Evolutionary conservation across 2,888 invertebrate genomes (phyloP), one percentile per base, ranked within the genome.

Genomic region (Pseudococcus longispinus): DNA sequence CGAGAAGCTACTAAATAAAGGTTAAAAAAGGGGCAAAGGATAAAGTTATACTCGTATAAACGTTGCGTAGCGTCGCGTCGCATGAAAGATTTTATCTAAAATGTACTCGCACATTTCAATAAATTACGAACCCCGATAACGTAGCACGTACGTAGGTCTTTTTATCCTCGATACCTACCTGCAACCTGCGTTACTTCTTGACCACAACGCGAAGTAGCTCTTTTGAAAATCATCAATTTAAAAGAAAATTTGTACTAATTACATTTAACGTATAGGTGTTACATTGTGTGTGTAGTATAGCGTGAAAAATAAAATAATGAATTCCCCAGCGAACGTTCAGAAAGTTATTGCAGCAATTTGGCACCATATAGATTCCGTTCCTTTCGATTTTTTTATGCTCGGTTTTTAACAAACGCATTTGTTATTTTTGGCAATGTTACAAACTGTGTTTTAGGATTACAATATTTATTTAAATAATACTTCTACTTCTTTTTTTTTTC

Each of bases 391-490:
- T 77, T 70, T 74, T 80, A 42, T 42, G 37, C 37, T 80, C 77
- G 77, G 77, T 80, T 80, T 80, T 80, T 80, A 80, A 80, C 77
- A 80, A 80, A 80, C 77, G 77, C 77, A 80, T 80, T 80, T 80
- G 77, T 80, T 80, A 80, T 80, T 80, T 80, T 80, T 80, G 77
- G 77, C 77, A 80, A 80, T 42, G 77, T 80, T 80, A 80, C 77
- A 80, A 80, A 42, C 42, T 42, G 42, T 42, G 77, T 80, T 37
- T 80, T 80, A 80, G 77, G 32, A 42, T 80, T 80, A 80, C 77
- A 80, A 80, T 80, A 80, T 80, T 80, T 80, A 80, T 80, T 80
- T 80, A 80, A 80, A 80, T 80, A 80, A 80, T 80, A 80, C 77
- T 80, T 15, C 60, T 37, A 6, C 37, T 37, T 37, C 37, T 37